Conservation (phyloP, 2,797 vertebrate species). For the Vireo griseus region DNA sequence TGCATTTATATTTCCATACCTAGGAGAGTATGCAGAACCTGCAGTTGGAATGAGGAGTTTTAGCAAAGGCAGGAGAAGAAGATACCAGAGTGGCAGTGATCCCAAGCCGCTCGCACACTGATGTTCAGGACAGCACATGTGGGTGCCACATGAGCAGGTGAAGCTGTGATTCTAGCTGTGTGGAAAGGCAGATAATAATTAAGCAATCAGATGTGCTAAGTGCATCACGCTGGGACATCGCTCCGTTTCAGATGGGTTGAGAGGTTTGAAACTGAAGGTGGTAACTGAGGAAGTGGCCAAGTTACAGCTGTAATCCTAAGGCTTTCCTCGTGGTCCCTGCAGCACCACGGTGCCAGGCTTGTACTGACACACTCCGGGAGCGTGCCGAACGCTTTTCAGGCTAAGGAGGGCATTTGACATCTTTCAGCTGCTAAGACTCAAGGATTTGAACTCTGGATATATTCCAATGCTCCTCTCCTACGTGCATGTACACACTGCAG, state of each 20-base stretch:
- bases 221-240: conserved; percentile 7
- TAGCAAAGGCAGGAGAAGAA: not conserved
- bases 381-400: not conserved
- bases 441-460: not conserved
- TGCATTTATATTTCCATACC: not conserved
- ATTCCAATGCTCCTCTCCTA: not conserved
- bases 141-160: conserved; percentile 60
- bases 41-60: fast-evolving
- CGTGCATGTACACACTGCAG: fast-evolving
- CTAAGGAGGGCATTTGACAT: not conserved
- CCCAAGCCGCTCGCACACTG: not conserved
- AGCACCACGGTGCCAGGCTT: not conserved
- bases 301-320: not conserved
- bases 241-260: not conserved
- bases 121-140: conserved; percentile 28
- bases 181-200: conserved; percentile 32
- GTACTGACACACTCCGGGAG: not conserved
- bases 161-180: conserved; percentile 2
- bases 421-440: not conserved
- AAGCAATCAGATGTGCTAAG: conserved; percentile 50
- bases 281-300: not conserved
- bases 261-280: not conserved
- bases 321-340: not conserved
- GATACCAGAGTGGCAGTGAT: not conserved
- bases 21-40: fast-evolving